Percentiles rank a stretch among this genome's conserved stretches.
Evolutionary conservation across 2,888 invertebrate species (phyloP).

Genomic region (Spisula subtruncata): DNA sequence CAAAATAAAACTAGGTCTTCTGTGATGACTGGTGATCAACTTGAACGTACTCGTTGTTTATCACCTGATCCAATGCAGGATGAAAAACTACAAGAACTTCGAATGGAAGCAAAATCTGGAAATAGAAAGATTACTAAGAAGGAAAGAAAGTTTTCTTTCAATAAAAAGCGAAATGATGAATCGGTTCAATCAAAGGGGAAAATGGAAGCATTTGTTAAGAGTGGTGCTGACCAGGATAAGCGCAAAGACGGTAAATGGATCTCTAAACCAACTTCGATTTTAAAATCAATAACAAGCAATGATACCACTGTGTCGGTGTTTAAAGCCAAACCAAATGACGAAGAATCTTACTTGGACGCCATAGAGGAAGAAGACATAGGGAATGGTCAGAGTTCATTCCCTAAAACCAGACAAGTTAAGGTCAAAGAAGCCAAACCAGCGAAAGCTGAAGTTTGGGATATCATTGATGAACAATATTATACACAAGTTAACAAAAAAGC

Average conservation of each 20-base stretch:
- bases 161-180: conserved; percentile 61
- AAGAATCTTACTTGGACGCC: conserved; percentile 70
- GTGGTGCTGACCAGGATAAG: conserved; percentile 59
- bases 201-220: conserved; percentile 70
- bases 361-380: conserved; percentile 79
- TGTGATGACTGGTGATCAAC: neutral
- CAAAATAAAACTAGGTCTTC: neutral
- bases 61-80: conserved; percentile 73
- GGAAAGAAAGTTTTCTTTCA: conserved; percentile 68
- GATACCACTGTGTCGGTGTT: conserved; percentile 76
- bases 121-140: conserved; percentile 54
- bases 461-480: conserved; percentile 73
- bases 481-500: conserved; percentile 72
- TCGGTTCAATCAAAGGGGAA: conserved; percentile 37
- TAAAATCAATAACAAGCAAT: conserved; percentile 74
- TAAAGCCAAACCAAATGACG: conserved; percentile 71
- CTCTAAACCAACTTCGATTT: conserved; percentile 73
- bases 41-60: conserved; percentile 48
- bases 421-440: conserved; percentile 59
- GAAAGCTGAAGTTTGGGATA: conserved; percentile 72
- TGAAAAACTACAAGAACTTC: conserved; percentile 63
- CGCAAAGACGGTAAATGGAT: conserved; percentile 73
- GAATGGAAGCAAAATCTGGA: conserved; percentile 61
- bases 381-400: conserved; percentile 45
- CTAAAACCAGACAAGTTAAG: conserved; percentile 59